Conservation (phyloP, 2,888 invertebrate species). For the Callyntrura sp. region DNA sequence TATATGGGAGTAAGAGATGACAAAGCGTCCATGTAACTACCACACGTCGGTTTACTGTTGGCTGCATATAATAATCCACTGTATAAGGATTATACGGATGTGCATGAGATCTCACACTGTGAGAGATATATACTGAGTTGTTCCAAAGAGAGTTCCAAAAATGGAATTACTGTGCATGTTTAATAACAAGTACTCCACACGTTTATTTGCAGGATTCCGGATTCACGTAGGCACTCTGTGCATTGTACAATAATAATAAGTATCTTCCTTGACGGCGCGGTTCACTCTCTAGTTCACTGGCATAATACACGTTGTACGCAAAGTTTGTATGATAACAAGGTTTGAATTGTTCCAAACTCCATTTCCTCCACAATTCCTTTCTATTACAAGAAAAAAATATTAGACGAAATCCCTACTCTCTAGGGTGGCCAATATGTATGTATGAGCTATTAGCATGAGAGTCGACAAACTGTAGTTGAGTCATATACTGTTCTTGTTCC, state of each 20-base stretch:
- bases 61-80: slow-evolving; percentile 40
- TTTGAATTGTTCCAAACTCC: slow-evolving; percentile 65
- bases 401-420: slow-evolving; percentile 17
- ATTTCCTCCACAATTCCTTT: slow-evolving; percentile 69
- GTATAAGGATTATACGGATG: slow-evolving; percentile 15
- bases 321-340: slow-evolving; percentile 59
- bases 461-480: slow-evolving; percentile 24
- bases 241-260: neutral
- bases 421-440: neutral
- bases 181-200: no score
- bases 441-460: slow-evolving; percentile 49
- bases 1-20: no score
- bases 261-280: no score
- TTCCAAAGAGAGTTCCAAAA: slow-evolving; percentile 2
- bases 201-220: no score
- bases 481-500: slow-evolving; percentile 12
- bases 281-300: neutral
- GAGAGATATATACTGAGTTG: neutral
- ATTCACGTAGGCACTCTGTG: no score
- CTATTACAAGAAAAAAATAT: slow-evolving; percentile 20
- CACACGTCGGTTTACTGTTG: neutral
- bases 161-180: neutral
- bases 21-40: no score
- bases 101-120: slow-evolving; percentile 39
- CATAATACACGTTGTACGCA: neutral